Evolutionary conservation across 2,113 vertebrate species (phyloP).

Genomic region (Bostrychus sinensis): DNA sequence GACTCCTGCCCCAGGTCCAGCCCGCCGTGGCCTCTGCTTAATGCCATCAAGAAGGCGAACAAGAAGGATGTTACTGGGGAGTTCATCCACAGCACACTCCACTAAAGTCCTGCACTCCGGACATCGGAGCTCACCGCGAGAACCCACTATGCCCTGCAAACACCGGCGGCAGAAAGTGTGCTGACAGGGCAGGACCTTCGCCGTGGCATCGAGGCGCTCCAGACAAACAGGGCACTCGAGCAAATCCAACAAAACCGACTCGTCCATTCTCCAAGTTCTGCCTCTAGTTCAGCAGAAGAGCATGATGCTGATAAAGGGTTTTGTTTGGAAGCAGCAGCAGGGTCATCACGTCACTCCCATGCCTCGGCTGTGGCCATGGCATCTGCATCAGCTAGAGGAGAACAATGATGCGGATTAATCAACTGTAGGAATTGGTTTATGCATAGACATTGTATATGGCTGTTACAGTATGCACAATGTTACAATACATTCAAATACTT

Average conservation of each 20-base stretch:
- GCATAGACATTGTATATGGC: constrained; percentile 10
- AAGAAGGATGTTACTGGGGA: constrained; percentile 97
- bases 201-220: constrained; percentile 94
- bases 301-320: constrained; percentile 42
- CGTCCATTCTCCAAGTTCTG: constrained; percentile 86
- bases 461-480: no score
- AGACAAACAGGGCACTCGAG: constrained; percentile 98
- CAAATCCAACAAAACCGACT: constrained; percentile 94
- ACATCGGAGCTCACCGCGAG: constrained; percentile 93
- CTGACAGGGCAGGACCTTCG: constrained; percentile 97
- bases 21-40: constrained; percentile 92
- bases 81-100: constrained; percentile 91
- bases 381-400: constrained; percentile 65
- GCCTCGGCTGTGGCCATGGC: constrained; percentile 77
- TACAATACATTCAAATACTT: neutral
- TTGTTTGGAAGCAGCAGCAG: constrained; percentile 44
- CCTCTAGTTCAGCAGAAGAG: constrained; percentile 57
- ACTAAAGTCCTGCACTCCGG: constrained; percentile 96
- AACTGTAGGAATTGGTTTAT: constrained; percentile 40
- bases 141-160: constrained; percentile 93
- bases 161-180: constrained; percentile 98
- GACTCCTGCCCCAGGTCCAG: constrained; percentile 65
- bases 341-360: constrained; percentile 94
- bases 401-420: constrained; percentile 44
- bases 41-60: constrained; percentile 97